Conservation (phyloP, 2,113 vertebrate species). For the Marmota monax region DNA sequence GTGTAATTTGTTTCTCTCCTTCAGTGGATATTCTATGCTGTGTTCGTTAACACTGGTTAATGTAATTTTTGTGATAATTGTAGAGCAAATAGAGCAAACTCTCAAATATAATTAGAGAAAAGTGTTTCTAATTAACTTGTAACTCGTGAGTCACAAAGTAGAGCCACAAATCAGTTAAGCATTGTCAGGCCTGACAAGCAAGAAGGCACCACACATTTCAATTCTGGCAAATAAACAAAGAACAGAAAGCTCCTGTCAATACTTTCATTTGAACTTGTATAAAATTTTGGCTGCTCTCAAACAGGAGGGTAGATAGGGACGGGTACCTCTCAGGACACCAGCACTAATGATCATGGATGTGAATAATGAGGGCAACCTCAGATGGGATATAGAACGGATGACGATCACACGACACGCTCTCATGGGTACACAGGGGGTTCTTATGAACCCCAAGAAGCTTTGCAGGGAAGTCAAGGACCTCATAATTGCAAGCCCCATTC, state of each 20-base stretch:
- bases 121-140: slow-evolving; percentile 83
- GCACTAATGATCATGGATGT: not conserved
- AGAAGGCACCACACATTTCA: slow-evolving; percentile 71
- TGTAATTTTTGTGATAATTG: slow-evolving; percentile 79
- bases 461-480: not conserved
- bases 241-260: not conserved
- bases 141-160: slow-evolving; percentile 73
- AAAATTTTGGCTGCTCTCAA: not conserved
- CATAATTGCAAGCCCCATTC: not conserved
- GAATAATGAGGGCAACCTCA: not conserved
- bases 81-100: slow-evolving; percentile 80
- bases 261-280: not conserved
- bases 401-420: rapidly evolving
- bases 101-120: slow-evolving; percentile 82
- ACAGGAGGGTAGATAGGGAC: not conserved
- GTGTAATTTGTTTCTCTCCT: slow-evolving; percentile 60
- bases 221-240: slow-evolving; percentile 67
- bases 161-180: slow-evolving; percentile 81
- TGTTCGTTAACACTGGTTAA: slow-evolving; percentile 70
- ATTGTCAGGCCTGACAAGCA: slow-evolving; percentile 79
- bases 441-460: not conserved
- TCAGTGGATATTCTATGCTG: slow-evolving; percentile 62
- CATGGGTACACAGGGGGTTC: not conserved
- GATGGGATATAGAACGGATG: too few relatives aligned
- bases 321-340: not conserved